A percentile compares a stretch with the other conserved stretches of the same genome.
phyloP scores from a whole-genome alignment of 2,888 invertebrate genomes.

The Ormyrus rosae region DNA sequence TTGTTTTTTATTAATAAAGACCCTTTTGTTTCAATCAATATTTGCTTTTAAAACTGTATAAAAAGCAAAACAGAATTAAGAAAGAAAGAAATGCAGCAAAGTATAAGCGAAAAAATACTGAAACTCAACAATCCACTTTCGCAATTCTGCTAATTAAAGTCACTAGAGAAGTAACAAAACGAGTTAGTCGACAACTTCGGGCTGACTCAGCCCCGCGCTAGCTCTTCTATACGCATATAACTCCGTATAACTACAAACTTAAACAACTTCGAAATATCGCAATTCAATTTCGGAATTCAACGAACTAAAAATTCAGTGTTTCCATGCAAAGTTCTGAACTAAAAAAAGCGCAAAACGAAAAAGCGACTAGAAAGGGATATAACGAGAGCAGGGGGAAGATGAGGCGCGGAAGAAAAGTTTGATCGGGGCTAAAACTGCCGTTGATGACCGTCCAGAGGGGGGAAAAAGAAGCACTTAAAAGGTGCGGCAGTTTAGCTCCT shows the following conservation, averaged over 20 bases:
- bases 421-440: constrained; percentile 42
- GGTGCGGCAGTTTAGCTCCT: constrained; percentile 16
- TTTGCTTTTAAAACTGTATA: too few relatives aligned
- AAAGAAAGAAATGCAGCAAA: neutral
- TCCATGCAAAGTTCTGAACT: constrained; percentile 53
- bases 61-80: neutral
- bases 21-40: too few relatives aligned
- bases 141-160: constrained; percentile 56
- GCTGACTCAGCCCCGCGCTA: constrained; percentile 14
- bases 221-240: constrained; percentile 40
- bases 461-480: constrained; percentile 21
- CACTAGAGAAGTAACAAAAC: constrained; percentile 55
- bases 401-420: constrained; percentile 38
- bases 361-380: constrained; percentile 33
- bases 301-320: constrained; percentile 58
- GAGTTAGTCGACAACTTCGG: constrained; percentile 53
- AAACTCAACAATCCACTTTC: constrained; percentile 56
- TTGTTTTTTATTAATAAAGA: too few relatives aligned
- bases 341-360: constrained; percentile 41
- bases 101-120: constrained; percentile 18
- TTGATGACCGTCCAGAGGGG: too few relatives aligned
- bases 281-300: constrained; percentile 57
- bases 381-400: constrained; percentile 25
- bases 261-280: constrained; percentile 57
- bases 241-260: constrained; percentile 55